A percentile compares a stretch with the other conserved stretches of the same genome.
phyloP scores from a whole-genome alignment of 2,113 vertebrate genomes.

The Stegastes partitus region DNA sequence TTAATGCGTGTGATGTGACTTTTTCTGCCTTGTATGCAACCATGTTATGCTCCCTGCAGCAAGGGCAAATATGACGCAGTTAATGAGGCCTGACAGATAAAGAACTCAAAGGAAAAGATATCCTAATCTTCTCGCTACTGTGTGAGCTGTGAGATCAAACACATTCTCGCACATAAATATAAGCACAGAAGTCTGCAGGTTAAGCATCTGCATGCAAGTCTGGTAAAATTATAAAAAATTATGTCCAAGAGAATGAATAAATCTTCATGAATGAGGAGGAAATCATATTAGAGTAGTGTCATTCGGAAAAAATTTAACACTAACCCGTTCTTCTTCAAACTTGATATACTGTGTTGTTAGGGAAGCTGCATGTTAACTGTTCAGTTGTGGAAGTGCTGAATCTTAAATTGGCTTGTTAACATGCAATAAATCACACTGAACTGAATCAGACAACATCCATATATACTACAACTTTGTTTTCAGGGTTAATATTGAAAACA shows the following conservation, averaged over 20 bases:
- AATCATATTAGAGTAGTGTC: neutral
- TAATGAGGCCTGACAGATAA: constrained; percentile 83
- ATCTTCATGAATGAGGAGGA: constrained; percentile 1
- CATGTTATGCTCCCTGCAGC: constrained; percentile 29
- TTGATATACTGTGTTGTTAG: neutral
- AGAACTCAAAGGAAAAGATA: constrained; percentile 71
- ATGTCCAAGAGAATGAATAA: neutral
- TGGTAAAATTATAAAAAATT: neutral
- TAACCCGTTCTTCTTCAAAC: neutral
- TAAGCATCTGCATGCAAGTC: constrained; percentile 36
- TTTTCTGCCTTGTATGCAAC: constrained; percentile 42
- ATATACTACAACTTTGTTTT: neutral
- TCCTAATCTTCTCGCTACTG: constrained; percentile 83
- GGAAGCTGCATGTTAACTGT: neutral
- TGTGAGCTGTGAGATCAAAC: constrained; percentile 69
- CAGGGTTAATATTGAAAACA: neutral
- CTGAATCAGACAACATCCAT: neutral
- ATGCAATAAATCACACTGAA: neutral
- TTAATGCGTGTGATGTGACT: constrained; percentile 41
- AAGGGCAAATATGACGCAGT: constrained; percentile 57
- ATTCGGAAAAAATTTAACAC: too few relatives aligned
- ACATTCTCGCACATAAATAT: constrained; percentile 44
- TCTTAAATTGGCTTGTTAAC: neutral
- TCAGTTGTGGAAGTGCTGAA: neutral
- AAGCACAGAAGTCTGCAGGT: constrained; percentile 9